A percentile compares a stretch with the other conserved stretches of the same genome.
These are phyloP conservation scores for Poeciliopsis prolifica DNA, from an alignment of 2,113 vertebrate species.

Conservation along the genomic window DNA sequence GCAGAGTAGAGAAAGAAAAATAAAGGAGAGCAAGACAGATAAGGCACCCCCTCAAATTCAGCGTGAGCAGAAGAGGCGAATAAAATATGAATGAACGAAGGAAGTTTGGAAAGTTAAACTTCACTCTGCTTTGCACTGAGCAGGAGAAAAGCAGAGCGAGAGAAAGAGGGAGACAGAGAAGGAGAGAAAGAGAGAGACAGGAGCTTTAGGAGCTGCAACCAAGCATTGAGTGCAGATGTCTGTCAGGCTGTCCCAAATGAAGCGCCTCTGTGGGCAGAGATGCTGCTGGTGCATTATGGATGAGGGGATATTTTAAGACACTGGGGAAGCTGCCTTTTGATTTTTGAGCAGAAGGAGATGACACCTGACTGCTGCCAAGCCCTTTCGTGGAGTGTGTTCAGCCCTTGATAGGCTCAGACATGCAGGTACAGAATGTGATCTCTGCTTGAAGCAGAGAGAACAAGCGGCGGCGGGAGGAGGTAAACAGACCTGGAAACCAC, in stretches of 20 bases:
- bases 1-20: slow-evolving; percentile 16
- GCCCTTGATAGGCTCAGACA: slow-evolving; percentile 53
- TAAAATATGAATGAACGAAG: slow-evolving; percentile 78
- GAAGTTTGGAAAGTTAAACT: slow-evolving; percentile 68
- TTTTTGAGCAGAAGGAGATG: slow-evolving; percentile 66
- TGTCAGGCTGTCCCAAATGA: slow-evolving; percentile 71
- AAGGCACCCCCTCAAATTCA: slow-evolving; percentile 59
- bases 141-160: slow-evolving; percentile 22
- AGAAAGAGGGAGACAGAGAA: too few relatives aligned
- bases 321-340: slow-evolving; percentile 66
- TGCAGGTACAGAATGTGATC: slow-evolving; percentile 53
- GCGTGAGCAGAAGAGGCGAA: slow-evolving; percentile 72
- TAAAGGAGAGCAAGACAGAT: slow-evolving; percentile 20
- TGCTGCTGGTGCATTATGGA: slow-evolving; percentile 77
- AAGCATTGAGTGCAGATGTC: slow-evolving; percentile 73
- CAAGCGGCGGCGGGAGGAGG: slow-evolving; percentile 26
- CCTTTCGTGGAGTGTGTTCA: slow-evolving; percentile 42
- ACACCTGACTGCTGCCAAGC: slow-evolving; percentile 66
- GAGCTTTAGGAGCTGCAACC: slow-evolving; percentile 58
- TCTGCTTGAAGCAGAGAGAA: slow-evolving; percentile 40
- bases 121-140: slow-evolving; percentile 43
- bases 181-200: too few relatives aligned
- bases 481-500: slow-evolving; percentile 40
- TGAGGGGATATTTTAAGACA: slow-evolving; percentile 77
- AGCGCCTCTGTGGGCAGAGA: slow-evolving; percentile 69